Conservation (phyloP, 1,140 invertebrate species). For the Aethina tumida region DNA sequence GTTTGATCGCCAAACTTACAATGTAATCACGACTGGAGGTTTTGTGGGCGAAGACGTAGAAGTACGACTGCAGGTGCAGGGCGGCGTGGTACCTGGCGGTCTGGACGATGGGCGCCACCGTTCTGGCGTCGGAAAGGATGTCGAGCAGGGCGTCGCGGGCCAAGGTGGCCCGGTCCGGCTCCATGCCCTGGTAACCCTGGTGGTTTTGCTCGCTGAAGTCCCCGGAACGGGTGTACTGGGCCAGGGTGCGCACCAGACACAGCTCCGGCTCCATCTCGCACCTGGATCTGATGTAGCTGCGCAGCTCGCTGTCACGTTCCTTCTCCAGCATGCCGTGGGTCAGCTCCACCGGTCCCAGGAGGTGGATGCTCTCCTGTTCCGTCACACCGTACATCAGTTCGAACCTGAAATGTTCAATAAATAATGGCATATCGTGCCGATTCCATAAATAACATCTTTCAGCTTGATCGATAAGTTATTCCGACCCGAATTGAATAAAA, state of each 20-base stretch:
- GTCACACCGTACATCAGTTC: slow-evolving; percentile 85
- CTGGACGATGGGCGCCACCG: slow-evolving; percentile 60
- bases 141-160: slow-evolving; percentile 71
- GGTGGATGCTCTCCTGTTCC: slow-evolving; percentile 76
- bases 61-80: slow-evolving; percentile 67
- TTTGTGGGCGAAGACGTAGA: slow-evolving; percentile 83
- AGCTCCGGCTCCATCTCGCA: slow-evolving; percentile 52
- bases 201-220: slow-evolving; percentile 9
- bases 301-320: slow-evolving; percentile 66
- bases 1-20: slow-evolving; percentile 45
- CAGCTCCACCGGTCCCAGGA: slow-evolving; percentile 66
- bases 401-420: slow-evolving; percentile 56
- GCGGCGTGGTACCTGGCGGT: slow-evolving; percentile 63
- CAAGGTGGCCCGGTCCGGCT: slow-evolving; percentile 33
- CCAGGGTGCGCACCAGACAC: slow-evolving; percentile 52
- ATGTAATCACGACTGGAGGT: slow-evolving; percentile 60
- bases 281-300: slow-evolving; percentile 58
- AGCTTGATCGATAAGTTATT: too few relatives aligned
- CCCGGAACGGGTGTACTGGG: slow-evolving; percentile 47
- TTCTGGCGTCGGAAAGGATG: slow-evolving; percentile 77
- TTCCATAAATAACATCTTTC: too few relatives aligned
- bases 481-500: too few relatives aligned
- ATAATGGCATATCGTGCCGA: too few relatives aligned
- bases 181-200: slow-evolving; percentile 29
- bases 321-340: slow-evolving; percentile 68